Percentiles rank a stretch among this genome's conserved stretches.
phyloP scores from a whole-genome alignment of 2,113 vertebrate genomes.

The Galemys pyrenaicus region DNA sequence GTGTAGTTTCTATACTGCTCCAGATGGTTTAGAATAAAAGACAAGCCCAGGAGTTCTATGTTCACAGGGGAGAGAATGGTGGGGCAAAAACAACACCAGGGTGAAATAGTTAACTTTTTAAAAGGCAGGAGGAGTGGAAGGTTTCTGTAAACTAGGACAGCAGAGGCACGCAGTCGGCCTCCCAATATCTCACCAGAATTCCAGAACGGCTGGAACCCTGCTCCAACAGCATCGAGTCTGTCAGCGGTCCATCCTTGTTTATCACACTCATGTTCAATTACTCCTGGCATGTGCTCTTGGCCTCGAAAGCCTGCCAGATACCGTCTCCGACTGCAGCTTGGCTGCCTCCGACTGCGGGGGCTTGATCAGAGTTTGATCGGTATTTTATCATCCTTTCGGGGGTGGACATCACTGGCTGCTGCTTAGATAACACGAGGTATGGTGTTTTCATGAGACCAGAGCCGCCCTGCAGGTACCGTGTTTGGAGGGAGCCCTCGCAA shows the following conservation, averaged over 20 bases:
- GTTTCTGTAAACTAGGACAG: not conserved
- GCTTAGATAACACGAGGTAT: not conserved
- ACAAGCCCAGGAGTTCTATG: not conserved
- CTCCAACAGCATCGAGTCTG: not conserved
- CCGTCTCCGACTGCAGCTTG: not conserved
- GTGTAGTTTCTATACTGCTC: not conserved
- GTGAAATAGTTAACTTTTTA: too few relatives aligned
- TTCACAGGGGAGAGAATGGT: not conserved
- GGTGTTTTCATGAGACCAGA: not conserved
- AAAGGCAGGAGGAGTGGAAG: not conserved
- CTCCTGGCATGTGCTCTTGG: not conserved
- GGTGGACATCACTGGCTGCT: not conserved
- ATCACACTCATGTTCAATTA: not conserved
- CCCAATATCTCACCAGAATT: not conserved
- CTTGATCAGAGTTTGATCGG: not conserved
- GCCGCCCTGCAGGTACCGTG: not conserved
- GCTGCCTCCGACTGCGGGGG: not conserved
- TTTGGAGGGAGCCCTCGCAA: not conserved
- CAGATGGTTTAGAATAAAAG: not conserved
- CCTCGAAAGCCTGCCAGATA: slow-evolving; percentile 7
- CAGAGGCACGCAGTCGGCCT: not conserved
- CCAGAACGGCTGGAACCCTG: not conserved
- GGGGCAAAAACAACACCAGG: not conserved
- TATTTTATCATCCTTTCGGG: not conserved
- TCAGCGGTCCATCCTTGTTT: not conserved